phyloP scores from a whole-genome alignment of 2,797 vertebrate species.

The Vespertilio murinus region DNA sequence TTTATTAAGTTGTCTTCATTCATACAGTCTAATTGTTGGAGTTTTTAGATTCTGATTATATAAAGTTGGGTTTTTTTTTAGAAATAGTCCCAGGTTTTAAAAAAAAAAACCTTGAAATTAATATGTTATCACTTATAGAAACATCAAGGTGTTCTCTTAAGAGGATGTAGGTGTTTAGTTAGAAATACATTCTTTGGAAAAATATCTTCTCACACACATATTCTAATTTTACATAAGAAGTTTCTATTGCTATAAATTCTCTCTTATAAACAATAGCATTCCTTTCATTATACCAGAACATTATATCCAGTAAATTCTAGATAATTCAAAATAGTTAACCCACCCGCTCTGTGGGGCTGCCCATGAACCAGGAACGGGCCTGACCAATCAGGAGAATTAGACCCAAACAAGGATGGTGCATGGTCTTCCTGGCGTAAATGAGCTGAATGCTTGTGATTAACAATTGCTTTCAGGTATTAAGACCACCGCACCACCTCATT shows the following conservation, averaged over 20 bases:
- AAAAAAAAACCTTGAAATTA: neutral
- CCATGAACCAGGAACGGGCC: neutral
- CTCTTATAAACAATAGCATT: neutral
- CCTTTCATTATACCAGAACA: neutral
- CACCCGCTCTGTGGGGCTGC: neutral
- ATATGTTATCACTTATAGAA: neutral
- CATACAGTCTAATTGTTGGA: neutral
- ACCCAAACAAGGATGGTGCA: fast-evolving
- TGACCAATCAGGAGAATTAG: neutral
- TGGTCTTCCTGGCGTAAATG: neutral
- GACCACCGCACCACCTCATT: neutral
- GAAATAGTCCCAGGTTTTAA: neutral
- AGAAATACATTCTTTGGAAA: neutral
- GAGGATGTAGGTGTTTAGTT: neutral
- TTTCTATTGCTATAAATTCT: neutral
- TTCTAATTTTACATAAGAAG: slow-evolving; percentile 9
- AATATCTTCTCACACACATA: neutral
- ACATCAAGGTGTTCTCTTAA: neutral
- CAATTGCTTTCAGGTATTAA: neutral
- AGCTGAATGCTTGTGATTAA: neutral
- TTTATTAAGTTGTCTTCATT: slow-evolving; percentile 11
- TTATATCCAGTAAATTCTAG: neutral
- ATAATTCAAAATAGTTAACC: neutral
- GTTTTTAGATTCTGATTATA: neutral
- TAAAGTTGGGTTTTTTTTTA: neutral